Conservation (phyloP, 2,113 vertebrate species). For the Sylvicapra grimmia region DNA sequence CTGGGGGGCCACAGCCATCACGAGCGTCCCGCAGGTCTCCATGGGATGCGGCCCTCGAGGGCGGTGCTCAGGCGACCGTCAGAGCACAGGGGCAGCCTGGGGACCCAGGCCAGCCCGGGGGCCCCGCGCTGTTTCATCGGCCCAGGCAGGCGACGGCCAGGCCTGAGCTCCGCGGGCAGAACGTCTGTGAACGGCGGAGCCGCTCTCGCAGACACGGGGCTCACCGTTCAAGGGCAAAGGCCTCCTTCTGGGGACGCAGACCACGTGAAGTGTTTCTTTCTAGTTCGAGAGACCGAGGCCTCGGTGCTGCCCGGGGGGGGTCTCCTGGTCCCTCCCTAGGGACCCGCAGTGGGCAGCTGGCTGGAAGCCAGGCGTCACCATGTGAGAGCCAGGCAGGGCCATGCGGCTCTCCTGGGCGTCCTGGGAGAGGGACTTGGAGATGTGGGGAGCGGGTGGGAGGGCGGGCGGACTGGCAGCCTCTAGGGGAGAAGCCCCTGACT, state of each 20-base stretch:
- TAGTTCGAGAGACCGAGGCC: background rate
- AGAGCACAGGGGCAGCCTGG: accelerated
- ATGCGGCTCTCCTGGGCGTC: background rate
- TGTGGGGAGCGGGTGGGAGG: background rate
- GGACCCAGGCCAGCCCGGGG: background rate
- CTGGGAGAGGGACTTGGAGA: background rate
- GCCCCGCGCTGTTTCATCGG: accelerated
- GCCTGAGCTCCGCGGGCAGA: accelerated
- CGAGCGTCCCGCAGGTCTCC: background rate
- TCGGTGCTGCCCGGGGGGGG: accelerated
- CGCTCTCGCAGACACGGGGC: background rate
- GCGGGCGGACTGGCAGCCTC: accelerated
- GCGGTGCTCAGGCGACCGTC: accelerated
- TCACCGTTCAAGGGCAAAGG: accelerated
- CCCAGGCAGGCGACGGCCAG: accelerated
- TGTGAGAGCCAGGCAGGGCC: background rate
- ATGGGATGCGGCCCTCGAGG: accelerated
- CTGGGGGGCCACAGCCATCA: accelerated
- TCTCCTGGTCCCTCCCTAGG: background rate
- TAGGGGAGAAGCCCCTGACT: background rate
- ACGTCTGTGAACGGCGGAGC: accelerated
- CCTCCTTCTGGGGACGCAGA: background rate
- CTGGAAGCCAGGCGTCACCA: background rate
- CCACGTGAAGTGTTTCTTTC: too few species aligned
- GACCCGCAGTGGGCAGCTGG: accelerated